A percentile compares a stretch with the other conserved stretches of the same genome.
phyloP scores from a whole-genome alignment of 1,140 invertebrate genomes.

The Rhyzopertha dominica region DNA sequence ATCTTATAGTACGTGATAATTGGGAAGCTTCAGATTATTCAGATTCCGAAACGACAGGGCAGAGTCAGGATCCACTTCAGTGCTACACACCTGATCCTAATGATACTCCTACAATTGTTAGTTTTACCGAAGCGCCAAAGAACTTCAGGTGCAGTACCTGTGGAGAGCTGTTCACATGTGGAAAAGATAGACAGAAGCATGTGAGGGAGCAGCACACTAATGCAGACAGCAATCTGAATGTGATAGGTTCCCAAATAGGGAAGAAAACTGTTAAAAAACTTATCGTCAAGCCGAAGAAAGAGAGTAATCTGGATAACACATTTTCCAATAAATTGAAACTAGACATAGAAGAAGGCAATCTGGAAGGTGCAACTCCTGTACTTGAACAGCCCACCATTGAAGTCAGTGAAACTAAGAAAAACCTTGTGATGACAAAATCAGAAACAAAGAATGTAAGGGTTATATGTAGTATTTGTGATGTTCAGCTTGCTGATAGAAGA shows the following conservation, averaged over 20 bases:
- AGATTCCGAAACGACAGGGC: constrained; percentile 48
- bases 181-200: constrained; percentile 62
- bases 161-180: constrained; percentile 56
- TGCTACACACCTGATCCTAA: constrained; percentile 19
- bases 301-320: constrained; percentile 39
- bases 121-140: constrained; percentile 29
- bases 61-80: constrained; percentile 19
- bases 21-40: constrained; percentile 65
- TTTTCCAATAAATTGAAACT: constrained; percentile 40
- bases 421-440: constrained; percentile 2
- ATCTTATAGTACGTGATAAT: constrained; percentile 60
- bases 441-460: constrained; percentile 13
- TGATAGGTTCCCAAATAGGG: constrained; percentile 25
- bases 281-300: constrained; percentile 36
- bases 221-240: constrained; percentile 15
- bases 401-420: constrained; percentile 1
- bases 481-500: constrained; percentile 37
- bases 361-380: not conserved
- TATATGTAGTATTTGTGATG: constrained; percentile 28
- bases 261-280: constrained; percentile 37
- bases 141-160: constrained; percentile 58
- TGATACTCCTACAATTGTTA: constrained; percentile 30
- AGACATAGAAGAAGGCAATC: constrained; percentile 17
- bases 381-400: constrained; percentile 3
- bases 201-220: constrained; percentile 47